Percentiles rank a stretch among this genome's conserved stretches.
phyloP scores from a whole-genome alignment of 2,113 vertebrate genomes.

The Pelvicachromis taeniatus region DNA sequence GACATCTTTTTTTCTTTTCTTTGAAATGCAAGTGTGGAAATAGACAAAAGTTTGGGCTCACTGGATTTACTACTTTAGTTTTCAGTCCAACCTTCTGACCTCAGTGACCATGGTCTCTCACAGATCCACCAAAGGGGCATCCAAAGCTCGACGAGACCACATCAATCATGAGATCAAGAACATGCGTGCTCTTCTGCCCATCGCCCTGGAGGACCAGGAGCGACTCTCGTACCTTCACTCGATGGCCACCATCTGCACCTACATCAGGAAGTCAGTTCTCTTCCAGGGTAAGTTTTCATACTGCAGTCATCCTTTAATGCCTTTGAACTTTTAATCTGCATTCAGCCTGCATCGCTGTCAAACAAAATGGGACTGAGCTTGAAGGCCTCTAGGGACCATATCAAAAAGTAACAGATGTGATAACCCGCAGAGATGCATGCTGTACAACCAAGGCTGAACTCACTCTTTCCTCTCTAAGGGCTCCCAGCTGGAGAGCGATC shows the following conservation, averaged over 20 bases:
- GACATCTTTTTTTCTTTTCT: background rate
- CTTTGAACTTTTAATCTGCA: background rate
- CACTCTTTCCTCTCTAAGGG: slow-evolving; percentile 20
- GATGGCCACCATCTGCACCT: slow-evolving; percentile 82
- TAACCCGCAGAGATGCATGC: background rate
- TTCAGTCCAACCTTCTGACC: background rate
- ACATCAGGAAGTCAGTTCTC: slow-evolving; percentile 33
- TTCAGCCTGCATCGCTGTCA: background rate
- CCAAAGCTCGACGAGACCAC: slow-evolving; percentile 83
- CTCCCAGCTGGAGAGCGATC: background rate
- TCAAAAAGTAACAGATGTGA: background rate
- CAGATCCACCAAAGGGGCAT: slow-evolving; percentile 88
- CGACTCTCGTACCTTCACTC: slow-evolving; percentile 85
- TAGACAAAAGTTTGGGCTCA: background rate
- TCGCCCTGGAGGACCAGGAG: slow-evolving; percentile 66
- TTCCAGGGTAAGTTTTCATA: slow-evolving; percentile 52
- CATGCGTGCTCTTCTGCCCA: slow-evolving; percentile 79
- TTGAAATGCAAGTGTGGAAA: background rate
- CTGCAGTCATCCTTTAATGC: background rate
- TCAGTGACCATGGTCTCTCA: slow-evolving; percentile 32
- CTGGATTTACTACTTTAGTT: background rate
- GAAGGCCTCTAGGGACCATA: background rate
- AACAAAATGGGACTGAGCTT: slow-evolving; percentile 40
- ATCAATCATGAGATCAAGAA: slow-evolving; percentile 82
- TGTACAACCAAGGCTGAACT: background rate